Evolutionary conservation across 2,888 invertebrate genomes (phyloP).

Genomic region (Thera obeliscata): DNA sequence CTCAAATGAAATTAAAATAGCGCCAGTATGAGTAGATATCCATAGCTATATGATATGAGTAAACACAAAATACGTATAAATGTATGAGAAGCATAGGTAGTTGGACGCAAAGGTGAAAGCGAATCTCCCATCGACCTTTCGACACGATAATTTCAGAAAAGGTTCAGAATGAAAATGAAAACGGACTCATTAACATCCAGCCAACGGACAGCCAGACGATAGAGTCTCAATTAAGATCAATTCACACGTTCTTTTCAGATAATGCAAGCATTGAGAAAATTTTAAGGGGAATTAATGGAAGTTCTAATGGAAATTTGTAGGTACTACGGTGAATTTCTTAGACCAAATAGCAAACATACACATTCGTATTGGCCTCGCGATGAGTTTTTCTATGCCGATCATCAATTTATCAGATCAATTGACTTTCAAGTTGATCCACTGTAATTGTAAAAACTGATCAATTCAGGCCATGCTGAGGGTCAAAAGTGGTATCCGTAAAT

Average conservation of each 20-base stretch:
- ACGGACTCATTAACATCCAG: slow-evolving; percentile 53
- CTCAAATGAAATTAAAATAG: neutral
- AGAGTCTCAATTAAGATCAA: slow-evolving; percentile 61
- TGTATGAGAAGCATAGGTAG: too few species aligned
- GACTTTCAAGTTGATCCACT: slow-evolving; percentile 1
- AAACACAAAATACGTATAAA: too few species aligned
- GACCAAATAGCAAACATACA: neutral
- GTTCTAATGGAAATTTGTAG: neutral
- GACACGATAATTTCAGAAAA: slow-evolving; percentile 3
- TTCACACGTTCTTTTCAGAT: slow-evolving; percentile 52
- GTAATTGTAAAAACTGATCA: slow-evolving; percentile 2
- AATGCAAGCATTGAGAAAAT: slow-evolving; percentile 30
- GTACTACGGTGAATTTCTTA: slow-evolving; percentile 1
- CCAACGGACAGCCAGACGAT: slow-evolving; percentile 41
- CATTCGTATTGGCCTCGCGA: neutral
- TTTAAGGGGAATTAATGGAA: neutral
- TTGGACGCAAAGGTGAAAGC: neutral
- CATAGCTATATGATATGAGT: too few species aligned
- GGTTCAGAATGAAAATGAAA: slow-evolving; percentile 8
- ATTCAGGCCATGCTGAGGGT: slow-evolving; percentile 1
- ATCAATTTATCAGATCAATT: neutral
- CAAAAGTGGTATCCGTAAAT: neutral
- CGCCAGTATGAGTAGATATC: neutral
- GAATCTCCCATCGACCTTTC: neutral
- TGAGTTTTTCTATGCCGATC: neutral